Evolutionary conservation across 2,888 invertebrate species (phyloP), one percentile per base, ranked within the genome.

Genomic region (Synergus itoensis): DNA sequence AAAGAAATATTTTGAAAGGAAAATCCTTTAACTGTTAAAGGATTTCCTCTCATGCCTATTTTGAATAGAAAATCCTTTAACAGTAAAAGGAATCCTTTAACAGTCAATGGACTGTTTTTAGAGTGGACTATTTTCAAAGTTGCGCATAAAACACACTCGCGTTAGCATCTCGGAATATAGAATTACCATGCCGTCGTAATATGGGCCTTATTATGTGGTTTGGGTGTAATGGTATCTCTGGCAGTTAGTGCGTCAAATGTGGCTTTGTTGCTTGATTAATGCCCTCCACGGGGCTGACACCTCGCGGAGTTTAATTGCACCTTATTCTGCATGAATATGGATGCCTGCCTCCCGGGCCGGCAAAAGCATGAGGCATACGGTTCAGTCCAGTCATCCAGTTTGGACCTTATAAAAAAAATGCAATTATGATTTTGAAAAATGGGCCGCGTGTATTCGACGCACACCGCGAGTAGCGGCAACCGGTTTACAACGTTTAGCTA

Each of bases 261-360:
- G 85, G 89, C 90, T 90, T 89, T 90, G 91, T 89, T 89, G 88
- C 86, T 88, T 92, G 92, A 91, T 91, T 92, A 91, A 92, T 92
- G 91, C 90, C 87, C 89, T 88, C 86, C 87, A 87, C 86, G 89
- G 86, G 84, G 87, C 91, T 91, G 92, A 91, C 92, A 91, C 92
- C 91, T 92, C 89, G 88, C 89, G 82, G 86, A 89, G 88, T 92
- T 92, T 92, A 91, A 92, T 92, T 92, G 92, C 91, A 91, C 91
- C 92, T 91, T 91, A 91, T 91, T 91, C 91, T 82, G 86, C 90
- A 91, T 92, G 92, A 92, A 92, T 92, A 92, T 92, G 92, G 91
- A 92, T 92, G 91, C 87, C 81, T 90, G 89, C 90, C 90, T 90
- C 86, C 87, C 89, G 90, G 90, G 87, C 88, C 85, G 80, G 81